Evolutionary conservation across 2,113 vertebrate genomes (phyloP).

Genomic region (Gambusia affinis): DNA sequence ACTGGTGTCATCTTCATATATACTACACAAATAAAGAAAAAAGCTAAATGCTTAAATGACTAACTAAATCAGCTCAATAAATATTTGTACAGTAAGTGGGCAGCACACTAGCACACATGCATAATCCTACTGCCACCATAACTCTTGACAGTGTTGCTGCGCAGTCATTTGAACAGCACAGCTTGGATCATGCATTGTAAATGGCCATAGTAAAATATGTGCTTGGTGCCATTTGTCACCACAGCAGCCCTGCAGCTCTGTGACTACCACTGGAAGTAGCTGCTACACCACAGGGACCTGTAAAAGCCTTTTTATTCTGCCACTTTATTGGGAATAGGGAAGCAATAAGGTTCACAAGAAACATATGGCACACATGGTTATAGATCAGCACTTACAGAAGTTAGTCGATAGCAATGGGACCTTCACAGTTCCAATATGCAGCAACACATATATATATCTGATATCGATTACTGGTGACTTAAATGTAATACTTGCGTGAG

Average conservation of each 20-base stretch:
- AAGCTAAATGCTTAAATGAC: conserved; percentile 9
- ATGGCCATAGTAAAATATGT: conserved; percentile 75
- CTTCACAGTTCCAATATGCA: conserved; percentile 33
- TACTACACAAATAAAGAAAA: background rate
- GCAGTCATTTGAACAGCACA: conserved; percentile 64
- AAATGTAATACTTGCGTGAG: background rate
- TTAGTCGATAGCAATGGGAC: conserved; percentile 41
- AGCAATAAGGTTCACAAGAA: conserved; percentile 75
- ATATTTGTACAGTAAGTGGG: conserved; percentile 1
- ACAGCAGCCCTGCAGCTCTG: conserved; percentile 67
- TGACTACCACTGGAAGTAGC: conserved; percentile 67
- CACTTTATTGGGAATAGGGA: conserved; percentile 78
- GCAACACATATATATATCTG: conserved; percentile 12
- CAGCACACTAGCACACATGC: conserved; percentile 1
- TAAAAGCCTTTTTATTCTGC: conserved; percentile 79
- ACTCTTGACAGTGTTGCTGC: conserved; percentile 56
- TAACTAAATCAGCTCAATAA: conserved; percentile 10
- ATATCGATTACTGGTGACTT: conserved; percentile 6
- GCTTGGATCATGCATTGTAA: conserved; percentile 74
- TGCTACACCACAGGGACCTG: conserved; percentile 70
- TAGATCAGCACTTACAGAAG: conserved; percentile 67
- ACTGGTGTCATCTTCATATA: background rate
- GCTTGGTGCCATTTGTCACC: conserved; percentile 73
- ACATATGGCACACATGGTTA: conserved; percentile 69
- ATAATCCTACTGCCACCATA: conserved; percentile 25